Conservation (phyloP, 2,888 invertebrate species). For the Bembecia ichneumoniformis region DNA sequence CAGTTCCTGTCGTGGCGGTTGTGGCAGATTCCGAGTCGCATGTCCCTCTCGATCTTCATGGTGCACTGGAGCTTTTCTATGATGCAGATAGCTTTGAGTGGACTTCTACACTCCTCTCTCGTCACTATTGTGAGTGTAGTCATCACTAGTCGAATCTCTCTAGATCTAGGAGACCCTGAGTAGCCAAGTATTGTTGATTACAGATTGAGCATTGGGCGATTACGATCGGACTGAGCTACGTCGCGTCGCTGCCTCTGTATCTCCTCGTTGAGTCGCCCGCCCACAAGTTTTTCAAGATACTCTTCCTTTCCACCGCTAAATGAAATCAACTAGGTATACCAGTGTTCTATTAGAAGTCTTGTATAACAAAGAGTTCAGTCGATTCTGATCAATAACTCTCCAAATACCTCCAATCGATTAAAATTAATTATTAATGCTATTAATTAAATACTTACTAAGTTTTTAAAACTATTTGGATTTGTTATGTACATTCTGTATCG, state of each 20-base stretch:
- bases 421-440: too few relatives aligned
- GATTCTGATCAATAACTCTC: too few relatives aligned
- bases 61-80: not conserved
- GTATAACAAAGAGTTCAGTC: too few relatives aligned
- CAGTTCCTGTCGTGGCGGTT: not conserved
- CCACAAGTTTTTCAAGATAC: not conserved
- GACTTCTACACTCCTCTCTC: not conserved
- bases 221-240: not conserved
- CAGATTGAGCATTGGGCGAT: not conserved
- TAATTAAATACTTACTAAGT: too few relatives aligned
- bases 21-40: not conserved
- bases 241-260: not conserved
- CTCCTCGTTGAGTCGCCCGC: slow-evolving; percentile 1
- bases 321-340: too few relatives aligned
- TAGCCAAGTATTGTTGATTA: not conserved
- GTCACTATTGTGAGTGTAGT: not conserved
- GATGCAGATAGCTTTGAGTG: not conserved
- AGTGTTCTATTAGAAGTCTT: too few relatives aligned
- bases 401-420: too few relatives aligned
- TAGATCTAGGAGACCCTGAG: not conserved
- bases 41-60: not conserved
- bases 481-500: too few relatives aligned
- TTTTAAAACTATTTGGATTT: too few relatives aligned
- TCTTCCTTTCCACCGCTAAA: too few relatives aligned
- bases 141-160: not conserved